Evolutionary conservation across 2,888 invertebrate genomes (phyloP).

Genomic region (Melanostoma scalare): DNA sequence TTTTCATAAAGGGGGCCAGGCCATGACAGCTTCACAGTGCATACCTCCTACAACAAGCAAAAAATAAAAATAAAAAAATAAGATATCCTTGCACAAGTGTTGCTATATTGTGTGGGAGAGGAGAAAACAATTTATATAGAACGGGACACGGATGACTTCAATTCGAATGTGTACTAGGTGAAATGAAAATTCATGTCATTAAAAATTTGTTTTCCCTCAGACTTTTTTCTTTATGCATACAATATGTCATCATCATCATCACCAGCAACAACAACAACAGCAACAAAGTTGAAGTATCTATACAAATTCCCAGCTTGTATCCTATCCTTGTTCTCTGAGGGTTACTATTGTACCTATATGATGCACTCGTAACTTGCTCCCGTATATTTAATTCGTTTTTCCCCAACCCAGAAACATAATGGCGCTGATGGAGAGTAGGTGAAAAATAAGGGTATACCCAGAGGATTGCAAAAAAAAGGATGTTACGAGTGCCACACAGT

Average conservation of each 20-base stretch:
- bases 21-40: neutral
- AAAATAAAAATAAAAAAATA: conserved; percentile 35
- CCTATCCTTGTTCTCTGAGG: neutral
- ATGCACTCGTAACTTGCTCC: conserved; percentile 9
- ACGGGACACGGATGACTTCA: conserved; percentile 66
- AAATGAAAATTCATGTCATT: conserved; percentile 72
- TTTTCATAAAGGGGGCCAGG: conserved; percentile 9
- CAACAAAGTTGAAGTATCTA: conserved; percentile 58
- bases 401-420: conserved; percentile 45
- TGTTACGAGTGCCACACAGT: conserved; percentile 73
- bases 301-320: conserved; percentile 16
- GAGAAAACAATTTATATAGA: conserved; percentile 44
- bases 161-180: conserved; percentile 72
- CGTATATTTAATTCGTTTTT: conserved; percentile 60
- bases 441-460: conserved; percentile 48
- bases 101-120: conserved; percentile 41
- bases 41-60: neutral
- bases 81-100: conserved; percentile 64
- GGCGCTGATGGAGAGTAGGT: conserved; percentile 51
- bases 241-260: conserved; percentile 52
- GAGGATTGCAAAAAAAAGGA: conserved; percentile 52
- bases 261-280: conserved; percentile 9
- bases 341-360: neutral
- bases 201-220: conserved; percentile 67
- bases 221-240: conserved; percentile 48